Conservation (phyloP, 1,140 invertebrate genomes). For the Bombus pascuorum region DNA sequence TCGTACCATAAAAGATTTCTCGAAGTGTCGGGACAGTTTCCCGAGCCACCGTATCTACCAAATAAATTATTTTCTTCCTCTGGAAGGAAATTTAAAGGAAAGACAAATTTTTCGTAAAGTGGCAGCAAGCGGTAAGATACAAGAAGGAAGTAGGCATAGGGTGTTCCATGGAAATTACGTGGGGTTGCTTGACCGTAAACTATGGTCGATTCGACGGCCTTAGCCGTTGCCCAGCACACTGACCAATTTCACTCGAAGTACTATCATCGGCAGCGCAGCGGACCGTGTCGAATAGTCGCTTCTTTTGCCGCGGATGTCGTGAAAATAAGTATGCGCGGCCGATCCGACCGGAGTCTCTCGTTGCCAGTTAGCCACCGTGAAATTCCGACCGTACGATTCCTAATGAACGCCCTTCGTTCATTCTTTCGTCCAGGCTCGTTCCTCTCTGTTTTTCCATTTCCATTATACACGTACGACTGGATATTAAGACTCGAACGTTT, state of each 20-base stretch:
- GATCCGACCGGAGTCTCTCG: slow-evolving; percentile 32
- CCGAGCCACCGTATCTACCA: too few species aligned
- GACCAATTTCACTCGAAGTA: slow-evolving; percentile 67
- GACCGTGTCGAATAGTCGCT: slow-evolving; percentile 66
- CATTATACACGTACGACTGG: not conserved
- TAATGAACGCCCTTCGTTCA: slow-evolving; percentile 50
- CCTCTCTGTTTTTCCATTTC: not conserved
- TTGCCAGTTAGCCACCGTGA: slow-evolving; percentile 59
- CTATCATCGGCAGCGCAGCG: slow-evolving; percentile 63
- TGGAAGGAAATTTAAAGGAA: too few species aligned
- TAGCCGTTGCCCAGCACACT: slow-evolving; percentile 62
- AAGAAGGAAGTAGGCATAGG: not conserved
- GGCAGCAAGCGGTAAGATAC: not conserved
- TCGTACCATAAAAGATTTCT: too few species aligned
- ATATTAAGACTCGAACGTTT: slow-evolving; percentile 9
- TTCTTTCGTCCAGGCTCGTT: not conserved
- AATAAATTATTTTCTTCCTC: too few species aligned
- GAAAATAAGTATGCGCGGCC: slow-evolving; percentile 66
- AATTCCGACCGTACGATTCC: slow-evolving; percentile 58
- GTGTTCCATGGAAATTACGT: slow-evolving; percentile 50
- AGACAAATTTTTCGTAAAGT: too few species aligned
- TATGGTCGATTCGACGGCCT: slow-evolving; percentile 62
- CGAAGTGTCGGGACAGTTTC: too few species aligned
- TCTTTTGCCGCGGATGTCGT: slow-evolving; percentile 70
- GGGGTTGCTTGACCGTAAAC: slow-evolving; percentile 65